A percentile compares a stretch with the other conserved stretches of the same genome.
These are phyloP conservation scores for Drosophila prosaltans DNA, from an alignment of 1,140 invertebrate genomes.

Conservation along the genomic window DNA sequence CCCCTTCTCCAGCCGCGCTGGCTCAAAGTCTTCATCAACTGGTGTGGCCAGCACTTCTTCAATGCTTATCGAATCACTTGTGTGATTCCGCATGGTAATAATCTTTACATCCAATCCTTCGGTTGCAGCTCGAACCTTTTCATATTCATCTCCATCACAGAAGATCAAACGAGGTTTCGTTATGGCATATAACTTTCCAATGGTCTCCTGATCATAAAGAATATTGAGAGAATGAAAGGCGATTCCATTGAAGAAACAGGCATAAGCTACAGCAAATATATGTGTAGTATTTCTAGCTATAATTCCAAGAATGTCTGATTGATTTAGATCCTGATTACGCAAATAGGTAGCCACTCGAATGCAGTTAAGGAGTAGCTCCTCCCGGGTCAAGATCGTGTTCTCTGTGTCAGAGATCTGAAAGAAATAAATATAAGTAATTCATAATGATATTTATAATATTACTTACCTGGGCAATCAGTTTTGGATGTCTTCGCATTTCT, in stretches of 20 bases:
- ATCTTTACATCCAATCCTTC: constrained; percentile 37
- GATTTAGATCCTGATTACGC: constrained; percentile 39
- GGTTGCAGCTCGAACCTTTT: constrained; percentile 50
- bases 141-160: constrained; percentile 68
- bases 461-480: constrained; percentile 35
- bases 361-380: constrained; percentile 48
- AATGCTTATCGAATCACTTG: constrained; percentile 38
- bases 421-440: too few relatives aligned
- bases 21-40: constrained; percentile 47
- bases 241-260: constrained; percentile 71
- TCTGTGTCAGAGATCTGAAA: constrained; percentile 68
- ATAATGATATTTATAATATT: too few relatives aligned
- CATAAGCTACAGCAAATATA: constrained; percentile 57
- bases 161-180: constrained; percentile 67
- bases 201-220: constrained; percentile 43
- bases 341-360: constrained; percentile 60
- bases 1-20: constrained; percentile 42
- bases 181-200: constrained; percentile 52
- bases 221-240: constrained; percentile 63
- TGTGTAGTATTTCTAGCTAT: constrained; percentile 66
- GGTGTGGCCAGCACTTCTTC: constrained; percentile 39
- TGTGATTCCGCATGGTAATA: constrained; percentile 61
- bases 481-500: constrained; percentile 33
- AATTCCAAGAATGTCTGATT: constrained; percentile 67
- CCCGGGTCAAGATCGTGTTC: constrained; percentile 47